Base-by-base conservation (phyloP, 2,888 invertebrate species). In the Tryphoninae sp. region DNA sequence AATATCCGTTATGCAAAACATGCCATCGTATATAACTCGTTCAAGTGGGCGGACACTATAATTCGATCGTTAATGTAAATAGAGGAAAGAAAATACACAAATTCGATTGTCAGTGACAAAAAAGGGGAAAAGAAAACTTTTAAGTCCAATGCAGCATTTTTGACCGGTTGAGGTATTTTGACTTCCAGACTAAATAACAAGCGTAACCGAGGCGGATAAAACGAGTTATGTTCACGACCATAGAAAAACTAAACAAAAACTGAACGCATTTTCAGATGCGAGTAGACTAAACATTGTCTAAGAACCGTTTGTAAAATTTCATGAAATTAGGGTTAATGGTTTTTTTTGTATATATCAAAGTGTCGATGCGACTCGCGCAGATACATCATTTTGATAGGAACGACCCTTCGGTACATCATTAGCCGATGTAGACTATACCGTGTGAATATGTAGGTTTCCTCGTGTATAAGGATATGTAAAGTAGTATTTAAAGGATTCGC, bases 361-460 rank as follows among this genome's bases (percentile, higher is more conserved):
- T 11, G 33, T 69, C 40, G 22, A 19, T 40, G 53, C 22, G 55
- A 69, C 11, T 69, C 55, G 51, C 53, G 69, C 69, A 55, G 33
- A 16, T 68, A 40, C 16, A 6, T 69, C 69, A 42, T 40, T 59
- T 59, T 26, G 23, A 49, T 58, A 59, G 13, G 16, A 59, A 59
- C 23, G 23, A 55, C 55, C n/a, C 16, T 19, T 33, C 9, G 65
- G 49, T 49, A 45, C 68, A 19, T 33, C 40, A 22, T 68, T 33
- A 53, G 16, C 61, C 33, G 22, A 76, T 61, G 53, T 33, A 33
- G n/a, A 82, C n/a, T 75, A 51, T 77, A 62, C 62, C 77, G 84
- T 86, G 84, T 88, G 91, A 91, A 91, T 91, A 92, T 91, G 91
- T 91, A 92, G 88, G 91, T 92, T 91, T 92, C 91, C 91, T 91